These are phyloP conservation scores for Tadarida brasiliensis DNA, from an alignment of 2,797 vertebrate species.

Conservation along the genomic window DNA sequence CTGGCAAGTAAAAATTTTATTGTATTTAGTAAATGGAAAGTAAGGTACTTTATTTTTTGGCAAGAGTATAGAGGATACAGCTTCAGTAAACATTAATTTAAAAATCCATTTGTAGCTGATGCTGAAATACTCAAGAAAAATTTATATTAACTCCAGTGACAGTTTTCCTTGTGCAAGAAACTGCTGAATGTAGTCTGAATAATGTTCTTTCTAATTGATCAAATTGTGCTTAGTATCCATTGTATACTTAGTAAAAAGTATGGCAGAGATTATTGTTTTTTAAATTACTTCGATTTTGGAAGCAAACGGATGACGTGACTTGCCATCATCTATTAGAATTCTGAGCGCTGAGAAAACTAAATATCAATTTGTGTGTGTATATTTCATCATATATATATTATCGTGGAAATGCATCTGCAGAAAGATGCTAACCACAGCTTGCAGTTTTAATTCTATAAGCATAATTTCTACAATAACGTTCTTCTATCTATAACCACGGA, in stretches of 20 bases:
- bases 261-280: conserved; percentile 36
- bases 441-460: neutral
- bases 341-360: neutral
- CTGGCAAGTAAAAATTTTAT: conserved; percentile 72
- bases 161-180: conserved; percentile 32
- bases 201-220: conserved; percentile 43
- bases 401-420: neutral
- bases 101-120: conserved; percentile 70
- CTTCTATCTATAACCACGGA: neutral
- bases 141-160: conserved; percentile 5
- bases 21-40: conserved; percentile 40
- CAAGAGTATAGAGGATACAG: conserved; percentile 46
- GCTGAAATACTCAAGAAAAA: conserved; percentile 50
- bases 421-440: neutral
- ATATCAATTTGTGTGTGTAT: neutral
- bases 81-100: conserved; percentile 70
- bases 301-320: conserved; percentile 62
- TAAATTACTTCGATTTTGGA: conserved; percentile 37
- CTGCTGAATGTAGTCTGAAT: neutral
- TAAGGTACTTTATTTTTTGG: conserved; percentile 71
- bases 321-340: neutral
- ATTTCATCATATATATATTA: neutral
- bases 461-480: neutral
- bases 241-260: neutral
- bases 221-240: conserved; percentile 44